These are phyloP conservation scores for Petrocephalus microphthalmus DNA, from an alignment of 2,113 vertebrate genomes.

Conservation along the genomic window DNA sequence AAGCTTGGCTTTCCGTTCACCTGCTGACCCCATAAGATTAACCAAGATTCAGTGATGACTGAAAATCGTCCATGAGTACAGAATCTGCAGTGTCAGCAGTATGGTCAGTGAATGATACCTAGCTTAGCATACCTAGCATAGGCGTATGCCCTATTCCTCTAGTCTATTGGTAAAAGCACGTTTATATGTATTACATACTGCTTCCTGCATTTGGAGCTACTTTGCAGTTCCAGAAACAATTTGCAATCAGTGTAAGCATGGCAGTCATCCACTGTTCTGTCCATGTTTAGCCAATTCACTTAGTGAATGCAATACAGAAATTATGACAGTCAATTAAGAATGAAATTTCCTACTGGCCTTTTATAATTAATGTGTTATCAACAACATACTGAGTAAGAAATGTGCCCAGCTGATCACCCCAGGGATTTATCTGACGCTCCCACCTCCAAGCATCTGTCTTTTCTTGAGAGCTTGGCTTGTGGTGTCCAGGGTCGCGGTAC, in stretches of 20 bases:
- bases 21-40: not conserved
- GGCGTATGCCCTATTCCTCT: not conserved
- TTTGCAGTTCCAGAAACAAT: not conserved
- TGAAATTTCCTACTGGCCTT: not conserved
- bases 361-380: not conserved
- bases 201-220: not conserved
- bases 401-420: not conserved
- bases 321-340: not conserved
- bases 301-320: not conserved
- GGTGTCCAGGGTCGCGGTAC: not conserved
- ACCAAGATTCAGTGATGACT: not conserved
- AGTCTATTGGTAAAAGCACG: not conserved
- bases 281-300: not conserved
- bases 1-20: not conserved
- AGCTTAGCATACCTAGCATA: too few species aligned
- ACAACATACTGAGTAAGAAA: not conserved
- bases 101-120: not conserved
- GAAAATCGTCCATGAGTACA: not conserved
- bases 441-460: not conserved
- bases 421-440: not conserved
- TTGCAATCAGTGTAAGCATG: not conserved
- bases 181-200: not conserved
- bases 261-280: not conserved
- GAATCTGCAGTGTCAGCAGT: not conserved
- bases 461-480: not conserved